A percentile compares a stretch with the other conserved stretches of the same genome.
Conservation (phyloP, 2,797 vertebrate species). For the Phalanger gymnotis region DNA sequence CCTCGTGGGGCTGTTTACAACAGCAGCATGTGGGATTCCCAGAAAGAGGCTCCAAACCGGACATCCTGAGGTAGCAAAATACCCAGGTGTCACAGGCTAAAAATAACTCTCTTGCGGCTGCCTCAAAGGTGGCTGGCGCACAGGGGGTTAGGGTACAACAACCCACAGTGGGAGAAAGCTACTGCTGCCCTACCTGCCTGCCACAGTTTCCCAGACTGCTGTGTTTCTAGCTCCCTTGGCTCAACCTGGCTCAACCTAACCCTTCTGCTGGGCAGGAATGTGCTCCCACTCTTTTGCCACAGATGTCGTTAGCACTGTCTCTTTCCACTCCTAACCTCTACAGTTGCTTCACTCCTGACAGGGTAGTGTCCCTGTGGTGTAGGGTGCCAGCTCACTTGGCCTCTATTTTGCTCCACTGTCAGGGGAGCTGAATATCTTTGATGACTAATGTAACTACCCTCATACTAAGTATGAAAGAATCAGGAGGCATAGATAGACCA, state of each 20-base stretch:
- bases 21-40: slow-evolving; percentile 87
- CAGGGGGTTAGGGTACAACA: background rate
- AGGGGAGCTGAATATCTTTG: background rate
- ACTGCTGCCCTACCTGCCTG: background rate
- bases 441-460: background rate
- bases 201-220: background rate
- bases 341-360: background rate
- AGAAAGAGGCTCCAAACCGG: slow-evolving; percentile 88
- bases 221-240: background rate
- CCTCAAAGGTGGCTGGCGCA: slow-evolving; percentile 56
- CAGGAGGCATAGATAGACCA: background rate
- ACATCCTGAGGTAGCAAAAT: slow-evolving; percentile 87
- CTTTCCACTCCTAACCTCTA: background rate
- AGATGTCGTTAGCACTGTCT: background rate
- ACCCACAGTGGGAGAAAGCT: background rate
- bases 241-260: background rate
- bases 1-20: slow-evolving; percentile 88
- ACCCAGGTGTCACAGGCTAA: slow-evolving; percentile 86
- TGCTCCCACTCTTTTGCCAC: background rate
- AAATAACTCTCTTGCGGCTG: slow-evolving; percentile 80
- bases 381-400: background rate
- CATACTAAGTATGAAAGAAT: background rate
- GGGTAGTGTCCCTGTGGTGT: background rate
- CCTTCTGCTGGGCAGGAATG: background rate
- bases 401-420: background rate